Conservation (phyloP, 2,888 invertebrate genomes). For the Trissolcus brochymenae region DNA sequence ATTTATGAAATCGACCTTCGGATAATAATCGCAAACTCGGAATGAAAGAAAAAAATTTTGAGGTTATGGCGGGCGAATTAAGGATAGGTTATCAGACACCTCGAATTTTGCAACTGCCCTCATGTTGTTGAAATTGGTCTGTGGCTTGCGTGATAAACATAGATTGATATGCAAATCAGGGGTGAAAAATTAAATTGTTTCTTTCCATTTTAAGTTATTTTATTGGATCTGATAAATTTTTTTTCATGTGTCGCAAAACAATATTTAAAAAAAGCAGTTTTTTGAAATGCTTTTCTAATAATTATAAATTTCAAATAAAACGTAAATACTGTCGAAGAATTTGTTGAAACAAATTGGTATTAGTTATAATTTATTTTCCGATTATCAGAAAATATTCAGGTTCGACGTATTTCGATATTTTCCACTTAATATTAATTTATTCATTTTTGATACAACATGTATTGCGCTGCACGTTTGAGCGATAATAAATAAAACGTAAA, state of each 20-base stretch:
- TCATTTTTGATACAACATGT: conserved; percentile 10
- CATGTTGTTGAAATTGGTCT: no score
- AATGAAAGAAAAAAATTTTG: conserved; percentile 19
- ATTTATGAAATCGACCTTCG: conserved; percentile 31
- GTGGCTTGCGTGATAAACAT: no score
- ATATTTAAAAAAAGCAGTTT: not conserved
- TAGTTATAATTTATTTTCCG: not conserved
- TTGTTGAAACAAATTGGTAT: not conserved
- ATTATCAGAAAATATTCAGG: not conserved
- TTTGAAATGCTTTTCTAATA: not conserved
- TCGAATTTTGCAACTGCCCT: no score
- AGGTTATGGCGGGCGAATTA: no score
- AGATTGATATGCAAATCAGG: no score
- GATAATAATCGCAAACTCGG: conserved; percentile 31
- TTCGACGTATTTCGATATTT: conserved; percentile 10
- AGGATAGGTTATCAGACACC: no score
- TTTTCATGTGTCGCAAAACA: not conserved
- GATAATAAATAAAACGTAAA: not conserved
- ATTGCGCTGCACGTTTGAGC: not conserved
- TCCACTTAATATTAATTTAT: conserved; percentile 29
- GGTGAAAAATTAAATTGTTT: not conserved
- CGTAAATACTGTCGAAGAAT: not conserved
- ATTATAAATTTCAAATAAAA: not conserved
- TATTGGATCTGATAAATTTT: not conserved
- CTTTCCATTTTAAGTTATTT: not conserved